phyloP scores from a whole-genome alignment of 2,797 vertebrate species.

The Loriculus beryllinus region DNA sequence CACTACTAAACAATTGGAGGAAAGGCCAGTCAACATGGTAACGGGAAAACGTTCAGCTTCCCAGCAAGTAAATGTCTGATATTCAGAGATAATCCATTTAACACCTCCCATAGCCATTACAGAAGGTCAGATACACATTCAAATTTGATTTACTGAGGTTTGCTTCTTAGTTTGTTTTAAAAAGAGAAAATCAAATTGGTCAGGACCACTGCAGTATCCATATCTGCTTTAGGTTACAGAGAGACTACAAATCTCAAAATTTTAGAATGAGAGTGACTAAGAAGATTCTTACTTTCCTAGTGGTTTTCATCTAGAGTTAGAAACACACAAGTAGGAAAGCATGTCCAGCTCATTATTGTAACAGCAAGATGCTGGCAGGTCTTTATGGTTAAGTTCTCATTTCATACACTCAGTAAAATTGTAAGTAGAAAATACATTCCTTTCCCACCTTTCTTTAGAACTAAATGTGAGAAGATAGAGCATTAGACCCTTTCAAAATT shows the following conservation, averaged over 20 bases:
- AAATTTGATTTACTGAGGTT: background rate
- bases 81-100: background rate
- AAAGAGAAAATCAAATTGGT: background rate
- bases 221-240: background rate
- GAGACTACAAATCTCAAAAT: background rate
- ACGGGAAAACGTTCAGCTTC: background rate
- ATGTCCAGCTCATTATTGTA: background rate
- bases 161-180: background rate
- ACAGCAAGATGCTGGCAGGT: background rate
- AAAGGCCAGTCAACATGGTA: background rate
- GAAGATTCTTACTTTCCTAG: background rate
- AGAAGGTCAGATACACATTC: background rate
- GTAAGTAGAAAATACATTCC: background rate
- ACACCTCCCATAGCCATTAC: background rate
- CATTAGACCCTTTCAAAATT: background rate
- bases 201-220: background rate
- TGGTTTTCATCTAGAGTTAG: background rate
- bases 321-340: background rate
- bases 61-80: background rate
- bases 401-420: background rate
- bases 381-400: background rate
- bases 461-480: background rate
- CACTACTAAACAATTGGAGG: background rate
- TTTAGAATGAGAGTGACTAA: background rate
- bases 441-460: background rate